Evolutionary conservation across 2,113 vertebrate species (phyloP), one percentile per base, ranked within the genome.

Genomic region (Epinephelus lanceolatus): DNA sequence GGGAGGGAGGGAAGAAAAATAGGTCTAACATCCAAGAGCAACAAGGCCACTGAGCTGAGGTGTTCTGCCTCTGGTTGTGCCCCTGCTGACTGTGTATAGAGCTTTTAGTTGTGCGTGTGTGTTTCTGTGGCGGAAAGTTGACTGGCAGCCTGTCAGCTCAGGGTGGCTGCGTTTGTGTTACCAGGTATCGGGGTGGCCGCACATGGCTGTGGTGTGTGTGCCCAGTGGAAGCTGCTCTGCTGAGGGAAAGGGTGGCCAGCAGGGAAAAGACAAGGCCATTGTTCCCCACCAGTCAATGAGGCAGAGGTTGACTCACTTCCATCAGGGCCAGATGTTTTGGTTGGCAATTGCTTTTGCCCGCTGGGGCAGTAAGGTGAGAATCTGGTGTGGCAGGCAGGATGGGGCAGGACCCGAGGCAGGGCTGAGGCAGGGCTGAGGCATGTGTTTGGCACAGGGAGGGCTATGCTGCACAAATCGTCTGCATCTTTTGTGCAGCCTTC

Each of bases 1-100:
- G 30, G 45, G 76, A 49, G 57, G 55, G 67, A 62, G 67, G 86
- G 55, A 86, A 86, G 81, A 76, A 89, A 91, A 92, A 87, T 55
- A 85, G 45, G 12, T 81, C 67, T 61, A 65, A 30, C 52, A 42
- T 93, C 94, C 92, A 93, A 92, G 61, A 92, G 83, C 71, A 94
- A 93, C 92, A 92, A 25, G 70, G 51, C 72, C 56, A 78, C 70
- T 86, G 88, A 78, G 76, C 85, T 83, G 70, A 84, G 86, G 88
- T 89, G 76, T 77, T 88, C 72, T 67, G 83, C 77, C 83, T 81
- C 71, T 83, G 89, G 82, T 73, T 76, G 78, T 49, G 67, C 55
- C 75, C 47, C 37, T 89, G 84, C 90, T 92, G 92, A 92, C 90
- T 76, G 72, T 84, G 61, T 74, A 42, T 19, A 57, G 56, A 72